These are phyloP conservation scores for Hapalemur alaotrensis DNA, from an alignment of 2,797 vertebrate genomes.

Conservation along the genomic window DNA sequence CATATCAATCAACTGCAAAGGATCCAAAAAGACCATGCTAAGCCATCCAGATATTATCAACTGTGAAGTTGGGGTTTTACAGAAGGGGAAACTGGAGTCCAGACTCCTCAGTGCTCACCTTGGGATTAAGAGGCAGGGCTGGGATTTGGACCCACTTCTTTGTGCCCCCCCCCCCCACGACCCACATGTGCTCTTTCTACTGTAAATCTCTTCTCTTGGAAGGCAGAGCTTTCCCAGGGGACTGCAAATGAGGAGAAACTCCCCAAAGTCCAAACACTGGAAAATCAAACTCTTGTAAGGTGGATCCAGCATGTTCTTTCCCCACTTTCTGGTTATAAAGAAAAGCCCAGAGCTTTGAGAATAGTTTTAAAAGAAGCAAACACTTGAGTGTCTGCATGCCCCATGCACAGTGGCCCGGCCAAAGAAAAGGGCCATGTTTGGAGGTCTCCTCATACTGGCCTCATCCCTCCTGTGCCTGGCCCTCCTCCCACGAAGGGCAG, in stretches of 20 bases:
- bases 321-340: neutral
- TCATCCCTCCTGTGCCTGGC: no score
- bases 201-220: neutral
- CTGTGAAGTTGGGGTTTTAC: neutral
- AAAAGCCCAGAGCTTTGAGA: neutral
- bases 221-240: neutral
- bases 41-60: neutral
- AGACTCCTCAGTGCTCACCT: neutral
- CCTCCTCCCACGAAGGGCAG: neutral
- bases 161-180: accelerated
- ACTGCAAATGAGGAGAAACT: neutral
- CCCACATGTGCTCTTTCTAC: neutral
- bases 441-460: neutral
- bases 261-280: neutral
- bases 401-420: no score
- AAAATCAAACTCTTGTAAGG: neutral
- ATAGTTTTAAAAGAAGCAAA: neutral
- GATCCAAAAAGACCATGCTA: neutral
- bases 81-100: neutral
- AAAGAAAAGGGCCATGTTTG: neutral
- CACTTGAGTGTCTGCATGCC: neutral
- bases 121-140: accelerated
- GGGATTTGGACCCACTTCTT: neutral
- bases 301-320: neutral
- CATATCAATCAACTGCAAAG: neutral